Conservation (phyloP, 2,888 invertebrate genomes). For the Pseudeuparius sepicola region DNA sequence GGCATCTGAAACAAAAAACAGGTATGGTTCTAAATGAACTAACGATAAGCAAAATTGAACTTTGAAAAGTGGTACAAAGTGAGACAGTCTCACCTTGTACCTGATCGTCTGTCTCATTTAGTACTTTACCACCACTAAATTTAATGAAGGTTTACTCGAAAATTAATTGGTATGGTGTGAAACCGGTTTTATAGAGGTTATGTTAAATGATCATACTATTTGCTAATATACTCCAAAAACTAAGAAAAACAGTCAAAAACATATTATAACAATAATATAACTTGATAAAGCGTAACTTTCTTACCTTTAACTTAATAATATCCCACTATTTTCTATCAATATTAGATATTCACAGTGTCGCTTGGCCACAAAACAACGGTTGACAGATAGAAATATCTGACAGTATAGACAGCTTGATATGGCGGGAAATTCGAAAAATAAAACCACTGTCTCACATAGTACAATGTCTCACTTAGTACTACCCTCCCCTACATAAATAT, state of each 20-base stretch:
- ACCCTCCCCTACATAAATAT: no score
- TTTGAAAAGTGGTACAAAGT: no score
- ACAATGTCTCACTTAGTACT: no score
- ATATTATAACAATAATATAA: background rate
- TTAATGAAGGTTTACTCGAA: background rate
- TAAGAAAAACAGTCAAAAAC: slow-evolving; percentile 1
- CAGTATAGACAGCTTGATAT: no score
- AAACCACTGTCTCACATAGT: no score
- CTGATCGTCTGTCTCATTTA: background rate
- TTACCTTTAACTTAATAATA: slow-evolving; percentile 2
- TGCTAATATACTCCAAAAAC: slow-evolving; percentile 2
- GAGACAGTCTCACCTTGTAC: no score
- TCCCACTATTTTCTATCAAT: slow-evolving; percentile 3
- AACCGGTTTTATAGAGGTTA: slow-evolving; percentile 1
- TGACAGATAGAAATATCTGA: no score
- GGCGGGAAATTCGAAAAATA: no score
- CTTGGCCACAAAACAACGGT: slow-evolving; percentile 2
- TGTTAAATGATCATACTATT: slow-evolving; percentile 1
- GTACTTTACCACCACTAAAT: slow-evolving; percentile 1
- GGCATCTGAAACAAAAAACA: slow-evolving; percentile 3
- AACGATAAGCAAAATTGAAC: no score
- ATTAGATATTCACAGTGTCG: background rate
- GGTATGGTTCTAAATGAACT: no score
- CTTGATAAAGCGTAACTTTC: slow-evolving; percentile 1
- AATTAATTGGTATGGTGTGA: slow-evolving; percentile 2